Evolutionary conservation across 2,888 invertebrate genomes (phyloP), one percentile per base, ranked within the genome.

Genomic region (Prosapia bicincta): DNA sequence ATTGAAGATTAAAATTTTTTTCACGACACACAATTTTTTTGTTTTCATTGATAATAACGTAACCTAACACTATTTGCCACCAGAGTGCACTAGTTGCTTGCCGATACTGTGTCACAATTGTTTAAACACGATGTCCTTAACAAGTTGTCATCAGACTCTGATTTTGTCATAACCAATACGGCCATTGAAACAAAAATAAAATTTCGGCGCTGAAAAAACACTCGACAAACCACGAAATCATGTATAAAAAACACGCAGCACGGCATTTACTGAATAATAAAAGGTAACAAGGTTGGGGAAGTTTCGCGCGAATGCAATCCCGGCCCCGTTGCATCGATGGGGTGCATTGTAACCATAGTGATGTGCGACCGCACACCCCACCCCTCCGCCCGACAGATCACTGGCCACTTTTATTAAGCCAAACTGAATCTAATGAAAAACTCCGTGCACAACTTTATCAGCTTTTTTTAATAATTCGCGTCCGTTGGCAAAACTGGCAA

Each of bases 341-440:
- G 68, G n/a, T 25, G 73, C 43, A 25, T 25, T 13, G 73, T 73
- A 43, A 54, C 73, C 73, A 73, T 73, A 43, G 73, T 68, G 73
- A 73, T 72, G 65, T 13, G 15, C 54, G 66, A 72, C 66, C 67
- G 24, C 72, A 72, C 32, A 28, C 66, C 30, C 72, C 72, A 54
- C 32, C 20, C 66, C 30, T 67, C 72, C n/a, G 54, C 54, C 54
- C 30, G 30, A 72, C 72, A 67, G 32, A 72, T 68, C 73, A 68
- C 73, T 73, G 68, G 43, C 38, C 73, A 73, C 68, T 73, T 73
- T 73, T 73, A 73, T 68, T 73, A 69, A 43, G 73, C 73, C 72
- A 67, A 73, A 73, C 68, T 38, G 68, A 32, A 68, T 73, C 28
- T 73, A 73, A 73, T 73, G 73, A 69, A 68, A 73, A 73, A 73